Percentiles rank a stretch among this genome's conserved stretches.
phyloP scores from a whole-genome alignment of 2,797 vertebrate genomes.

The Hippocampus kuda region DNA sequence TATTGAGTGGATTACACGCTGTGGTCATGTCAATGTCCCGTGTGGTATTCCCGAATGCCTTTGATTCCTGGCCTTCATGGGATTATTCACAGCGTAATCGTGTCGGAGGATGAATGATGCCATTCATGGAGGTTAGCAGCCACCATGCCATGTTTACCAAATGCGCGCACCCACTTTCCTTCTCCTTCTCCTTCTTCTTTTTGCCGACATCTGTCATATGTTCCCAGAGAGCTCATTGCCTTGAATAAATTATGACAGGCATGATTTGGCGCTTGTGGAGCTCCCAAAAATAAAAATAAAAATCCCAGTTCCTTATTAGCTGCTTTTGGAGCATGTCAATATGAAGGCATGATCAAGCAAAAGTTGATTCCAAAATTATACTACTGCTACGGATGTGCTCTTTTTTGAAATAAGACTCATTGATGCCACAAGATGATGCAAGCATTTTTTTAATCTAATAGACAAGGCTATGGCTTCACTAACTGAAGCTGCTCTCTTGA shows the following conservation, averaged over 20 bases:
- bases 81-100: constrained; percentile 1
- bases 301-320: neutral
- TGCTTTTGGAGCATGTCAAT: neutral
- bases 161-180: neutral
- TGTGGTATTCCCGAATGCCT: neutral
- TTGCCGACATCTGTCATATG: constrained; percentile 2
- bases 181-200: neutral
- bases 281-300: neutral
- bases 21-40: constrained; percentile 6
- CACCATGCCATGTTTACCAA: neutral
- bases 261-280: neutral
- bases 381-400: neutral
- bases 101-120: neutral
- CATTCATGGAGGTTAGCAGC: neutral
- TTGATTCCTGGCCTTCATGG: neutral
- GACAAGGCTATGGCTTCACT: too few species aligned
- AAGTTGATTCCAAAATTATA: neutral
- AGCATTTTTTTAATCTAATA: too few species aligned
- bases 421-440: too few species aligned
- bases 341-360: neutral
- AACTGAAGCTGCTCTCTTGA: too few species aligned
- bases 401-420: neutral
- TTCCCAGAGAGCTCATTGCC: neutral
- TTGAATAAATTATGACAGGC: constrained; percentile 1
- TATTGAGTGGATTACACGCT: constrained; percentile 1